Conservation (phyloP, 2,113 vertebrate genomes). For the Lipotes vexillifer region DNA sequence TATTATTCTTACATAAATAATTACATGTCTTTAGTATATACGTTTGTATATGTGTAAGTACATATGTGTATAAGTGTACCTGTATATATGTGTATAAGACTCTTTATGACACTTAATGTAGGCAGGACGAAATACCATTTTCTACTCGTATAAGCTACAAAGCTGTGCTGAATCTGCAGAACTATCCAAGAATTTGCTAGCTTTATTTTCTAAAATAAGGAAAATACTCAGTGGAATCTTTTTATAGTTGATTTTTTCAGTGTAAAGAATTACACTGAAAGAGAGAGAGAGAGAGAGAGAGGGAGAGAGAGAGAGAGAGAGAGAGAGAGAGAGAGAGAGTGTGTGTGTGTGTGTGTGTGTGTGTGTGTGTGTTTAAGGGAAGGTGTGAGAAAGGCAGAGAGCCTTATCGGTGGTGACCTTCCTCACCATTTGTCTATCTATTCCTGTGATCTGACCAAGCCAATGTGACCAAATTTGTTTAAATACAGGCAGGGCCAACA, state of each 20-base stretch:
- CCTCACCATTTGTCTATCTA: not conserved
- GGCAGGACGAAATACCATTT: not conserved
- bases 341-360: not conserved
- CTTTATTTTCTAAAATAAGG: not conserved
- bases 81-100: not conserved
- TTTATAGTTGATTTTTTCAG: not conserved
- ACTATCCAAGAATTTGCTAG: not conserved
- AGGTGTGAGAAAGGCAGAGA: not conserved
- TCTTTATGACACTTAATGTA: not conserved
- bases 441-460: not conserved
- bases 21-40: not conserved
- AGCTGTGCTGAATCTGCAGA: not conserved
- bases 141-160: not conserved
- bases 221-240: not conserved
- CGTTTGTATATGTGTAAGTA: not conserved
- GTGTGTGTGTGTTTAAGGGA: not conserved
- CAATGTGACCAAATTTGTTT: not conserved
- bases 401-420: not conserved
- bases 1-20: not conserved
- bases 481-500: not conserved
- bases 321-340: no score
- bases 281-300: no score
- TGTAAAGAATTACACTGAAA: not conserved
- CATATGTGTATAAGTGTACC: not conserved
- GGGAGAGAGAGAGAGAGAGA: no score